phyloP scores from a whole-genome alignment of 2,888 invertebrate genomes.

The Tipula vernalis region DNA sequence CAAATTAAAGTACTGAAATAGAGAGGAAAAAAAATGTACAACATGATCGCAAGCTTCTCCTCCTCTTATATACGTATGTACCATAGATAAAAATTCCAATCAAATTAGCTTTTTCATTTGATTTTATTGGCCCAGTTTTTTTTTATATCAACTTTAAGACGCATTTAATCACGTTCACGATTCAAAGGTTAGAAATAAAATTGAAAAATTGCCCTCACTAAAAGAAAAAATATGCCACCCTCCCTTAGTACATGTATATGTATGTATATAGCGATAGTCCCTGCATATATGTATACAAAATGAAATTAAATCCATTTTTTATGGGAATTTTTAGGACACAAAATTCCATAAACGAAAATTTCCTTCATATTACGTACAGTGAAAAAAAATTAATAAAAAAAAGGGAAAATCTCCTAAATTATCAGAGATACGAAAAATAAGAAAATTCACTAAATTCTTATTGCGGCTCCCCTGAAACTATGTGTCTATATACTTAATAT shows the following conservation, averaged over 20 bases:
- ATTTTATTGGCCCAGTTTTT: neutral
- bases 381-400: neutral
- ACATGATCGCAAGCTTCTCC: neutral
- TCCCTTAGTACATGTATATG: neutral
- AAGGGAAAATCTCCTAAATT: neutral
- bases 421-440: neutral
- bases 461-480: neutral
- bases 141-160: neutral
- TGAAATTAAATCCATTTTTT: neutral
- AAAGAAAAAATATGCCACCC: neutral
- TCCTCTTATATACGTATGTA: neutral
- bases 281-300: neutral
- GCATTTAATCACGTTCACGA: neutral
- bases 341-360: neutral
- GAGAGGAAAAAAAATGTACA: neutral
- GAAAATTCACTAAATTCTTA: neutral
- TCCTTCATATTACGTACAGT: neutral
- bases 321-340: neutral
- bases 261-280: neutral
- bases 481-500: no score
- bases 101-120: neutral
- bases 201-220: neutral
- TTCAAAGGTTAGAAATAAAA: neutral
- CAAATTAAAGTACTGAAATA: neutral
- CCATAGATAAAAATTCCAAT: neutral